phyloP scores from a whole-genome alignment of 1,140 invertebrate species.

The Lamellibrachia luymesi region DNA sequence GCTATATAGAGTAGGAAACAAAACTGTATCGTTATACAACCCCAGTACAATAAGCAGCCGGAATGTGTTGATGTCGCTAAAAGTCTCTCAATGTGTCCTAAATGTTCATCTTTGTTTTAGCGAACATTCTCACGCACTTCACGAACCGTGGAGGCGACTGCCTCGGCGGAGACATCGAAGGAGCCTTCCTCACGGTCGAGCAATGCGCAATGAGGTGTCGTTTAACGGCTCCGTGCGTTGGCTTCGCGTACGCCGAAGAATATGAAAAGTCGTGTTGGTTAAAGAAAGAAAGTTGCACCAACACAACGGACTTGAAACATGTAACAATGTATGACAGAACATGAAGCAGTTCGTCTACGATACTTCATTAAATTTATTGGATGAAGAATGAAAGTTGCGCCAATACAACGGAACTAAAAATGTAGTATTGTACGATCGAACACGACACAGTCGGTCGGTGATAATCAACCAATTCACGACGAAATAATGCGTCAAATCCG shows the following conservation, averaged over 20 bases:
- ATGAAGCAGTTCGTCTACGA: neutral
- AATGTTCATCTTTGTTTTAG: neutral
- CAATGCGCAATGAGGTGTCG: neutral
- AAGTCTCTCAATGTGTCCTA: neutral
- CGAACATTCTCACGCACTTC: neutral
- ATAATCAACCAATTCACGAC: neutral
- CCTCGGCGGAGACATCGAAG: neutral
- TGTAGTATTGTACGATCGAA: too few relatives aligned
- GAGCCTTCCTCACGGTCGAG: neutral
- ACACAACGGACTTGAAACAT: neutral
- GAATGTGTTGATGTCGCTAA: neutral
- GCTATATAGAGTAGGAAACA: neutral
- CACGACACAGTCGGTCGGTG: neutral
- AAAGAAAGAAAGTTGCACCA: neutral
- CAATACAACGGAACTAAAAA: too few relatives aligned
- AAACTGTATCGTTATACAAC: neutral
- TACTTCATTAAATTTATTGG: too few relatives aligned
- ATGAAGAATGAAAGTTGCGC: too few relatives aligned
- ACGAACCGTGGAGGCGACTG: neutral
- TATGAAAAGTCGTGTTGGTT: neutral
- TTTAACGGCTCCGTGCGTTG: neutral
- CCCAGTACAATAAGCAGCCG: neutral
- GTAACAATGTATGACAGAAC: neutral
- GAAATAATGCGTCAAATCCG: neutral
- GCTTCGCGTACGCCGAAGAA: neutral